phyloP scores from a whole-genome alignment of 35 echinoderm and acorn worm genomes.

The Diadema setosum region DNA sequence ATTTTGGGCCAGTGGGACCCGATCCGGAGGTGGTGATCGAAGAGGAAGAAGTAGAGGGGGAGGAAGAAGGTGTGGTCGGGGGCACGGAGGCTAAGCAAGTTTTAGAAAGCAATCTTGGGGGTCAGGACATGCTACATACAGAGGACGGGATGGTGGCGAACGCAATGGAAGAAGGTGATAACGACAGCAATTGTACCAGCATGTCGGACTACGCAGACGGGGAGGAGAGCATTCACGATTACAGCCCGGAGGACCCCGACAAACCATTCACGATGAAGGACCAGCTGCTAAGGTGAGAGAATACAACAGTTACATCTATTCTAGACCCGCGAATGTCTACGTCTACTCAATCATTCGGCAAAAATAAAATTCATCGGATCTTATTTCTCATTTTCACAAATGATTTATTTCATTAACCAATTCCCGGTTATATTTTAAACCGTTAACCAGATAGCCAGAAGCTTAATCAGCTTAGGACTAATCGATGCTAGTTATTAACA shows the following conservation, averaged over 20 bases:
- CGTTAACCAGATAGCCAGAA: not conserved
- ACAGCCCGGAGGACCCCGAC: slow-evolving; percentile 30
- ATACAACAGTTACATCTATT: not conserved
- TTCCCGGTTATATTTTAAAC: slow-evolving; percentile 4
- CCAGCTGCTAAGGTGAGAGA: slow-evolving; percentile 64
- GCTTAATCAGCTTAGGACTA: not conserved
- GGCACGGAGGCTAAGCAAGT: not conserved
- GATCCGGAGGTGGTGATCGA: not conserved
- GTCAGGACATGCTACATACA: not conserved
- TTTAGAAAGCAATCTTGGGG: not conserved
- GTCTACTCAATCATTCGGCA: not conserved
- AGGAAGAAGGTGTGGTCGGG: not conserved
- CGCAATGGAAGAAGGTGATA: slow-evolving; percentile 18
- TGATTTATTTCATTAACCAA: slow-evolving; percentile 6
- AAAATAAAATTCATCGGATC: not conserved
- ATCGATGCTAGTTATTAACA: not conserved
- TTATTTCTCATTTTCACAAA: slow-evolving; percentile 3
- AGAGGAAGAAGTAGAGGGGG: not conserved
- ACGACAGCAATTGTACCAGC: slow-evolving; percentile 43
- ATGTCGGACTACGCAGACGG: slow-evolving; percentile 54
- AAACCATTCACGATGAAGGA: slow-evolving; percentile 60
- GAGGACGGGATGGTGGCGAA: slow-evolving; percentile 40
- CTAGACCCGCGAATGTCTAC: too few species aligned
- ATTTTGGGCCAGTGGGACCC: not conserved
- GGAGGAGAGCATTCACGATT: not conserved